Evolutionary conservation across 2,113 vertebrate genomes (phyloP).

Genomic region (Pongo pygmaeus): DNA sequence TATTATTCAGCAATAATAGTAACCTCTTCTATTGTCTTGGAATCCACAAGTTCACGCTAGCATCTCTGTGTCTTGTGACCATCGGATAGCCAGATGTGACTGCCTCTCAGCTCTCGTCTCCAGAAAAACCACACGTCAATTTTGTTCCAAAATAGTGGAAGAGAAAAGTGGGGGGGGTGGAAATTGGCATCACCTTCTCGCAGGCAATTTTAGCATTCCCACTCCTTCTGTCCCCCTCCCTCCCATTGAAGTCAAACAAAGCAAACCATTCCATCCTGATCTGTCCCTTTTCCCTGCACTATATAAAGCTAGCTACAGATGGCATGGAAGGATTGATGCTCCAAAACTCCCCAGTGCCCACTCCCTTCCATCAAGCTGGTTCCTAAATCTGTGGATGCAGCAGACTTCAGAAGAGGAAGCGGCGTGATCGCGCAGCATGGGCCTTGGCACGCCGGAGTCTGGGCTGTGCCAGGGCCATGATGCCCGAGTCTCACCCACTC

Average conservation of each 20-base stretch:
- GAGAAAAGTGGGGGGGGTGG: neutral
- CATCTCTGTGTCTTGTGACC: neutral
- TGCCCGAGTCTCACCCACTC: neutral
- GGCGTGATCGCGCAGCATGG: conserved; percentile 47
- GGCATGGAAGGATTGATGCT: conserved; percentile 17
- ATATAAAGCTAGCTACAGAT: conserved; percentile 67
- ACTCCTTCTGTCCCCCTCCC: neutral
- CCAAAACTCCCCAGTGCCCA: conserved; percentile 56
- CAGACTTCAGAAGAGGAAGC: conserved; percentile 76
- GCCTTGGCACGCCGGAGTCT: conserved; percentile 57
- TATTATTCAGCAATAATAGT: neutral
- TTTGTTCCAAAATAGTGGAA: neutral
- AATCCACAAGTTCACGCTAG: neutral
- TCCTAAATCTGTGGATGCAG: conserved; percentile 53
- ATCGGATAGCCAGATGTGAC: neutral
- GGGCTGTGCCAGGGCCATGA: conserved; percentile 61
- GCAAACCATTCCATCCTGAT: neutral
- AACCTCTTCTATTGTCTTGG: neutral
- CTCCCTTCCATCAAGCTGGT: conserved; percentile 70
- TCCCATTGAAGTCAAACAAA: neutral
- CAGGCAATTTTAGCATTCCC: neutral
- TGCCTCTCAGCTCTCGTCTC: neutral
- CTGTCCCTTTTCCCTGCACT: conserved; percentile 23
- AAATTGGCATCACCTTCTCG: neutral
- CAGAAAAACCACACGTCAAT: neutral